Conservation (phyloP, 2,888 invertebrate genomes). For the Caenorhabditis sp. region DNA sequence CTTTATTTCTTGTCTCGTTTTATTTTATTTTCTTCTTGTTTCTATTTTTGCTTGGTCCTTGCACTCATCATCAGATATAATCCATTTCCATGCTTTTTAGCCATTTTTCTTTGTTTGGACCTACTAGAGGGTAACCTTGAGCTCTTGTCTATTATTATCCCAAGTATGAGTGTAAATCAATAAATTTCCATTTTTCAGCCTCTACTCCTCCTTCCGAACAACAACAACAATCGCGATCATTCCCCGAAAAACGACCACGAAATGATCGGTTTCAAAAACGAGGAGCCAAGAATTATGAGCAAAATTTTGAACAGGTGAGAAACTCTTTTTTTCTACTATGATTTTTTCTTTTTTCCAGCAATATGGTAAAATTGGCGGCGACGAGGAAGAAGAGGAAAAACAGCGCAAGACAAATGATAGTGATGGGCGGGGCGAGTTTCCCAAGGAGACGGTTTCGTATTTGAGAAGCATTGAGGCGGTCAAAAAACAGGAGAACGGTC, state of each 20-base stretch:
- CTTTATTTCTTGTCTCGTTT: no score
- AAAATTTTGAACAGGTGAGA: not conserved
- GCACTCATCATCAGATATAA: no score
- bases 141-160: no score
- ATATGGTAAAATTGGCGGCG: slow-evolving; percentile 34
- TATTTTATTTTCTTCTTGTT: no score
- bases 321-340: not conserved
- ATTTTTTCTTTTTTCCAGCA: slow-evolving; percentile 17
- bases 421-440: slow-evolving; percentile 40
- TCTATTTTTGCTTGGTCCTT: no score
- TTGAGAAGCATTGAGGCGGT: slow-evolving; percentile 42
- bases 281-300: not conserved
- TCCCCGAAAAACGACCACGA: not conserved
- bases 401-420: slow-evolving; percentile 6
- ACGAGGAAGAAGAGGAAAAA: slow-evolving; percentile 2
- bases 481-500: slow-evolving; percentile 33
- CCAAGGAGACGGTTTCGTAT: slow-evolving; percentile 50
- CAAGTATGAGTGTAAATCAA: no score
- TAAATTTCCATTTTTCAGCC: no score
- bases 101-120: no score
- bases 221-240: not conserved
- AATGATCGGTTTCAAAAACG: not conserved
- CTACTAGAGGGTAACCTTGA: no score
- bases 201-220: no score
- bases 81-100: no score